Conservation (phyloP, 2,113 vertebrate genomes). For the Syngnathoides biaculeatus region DNA sequence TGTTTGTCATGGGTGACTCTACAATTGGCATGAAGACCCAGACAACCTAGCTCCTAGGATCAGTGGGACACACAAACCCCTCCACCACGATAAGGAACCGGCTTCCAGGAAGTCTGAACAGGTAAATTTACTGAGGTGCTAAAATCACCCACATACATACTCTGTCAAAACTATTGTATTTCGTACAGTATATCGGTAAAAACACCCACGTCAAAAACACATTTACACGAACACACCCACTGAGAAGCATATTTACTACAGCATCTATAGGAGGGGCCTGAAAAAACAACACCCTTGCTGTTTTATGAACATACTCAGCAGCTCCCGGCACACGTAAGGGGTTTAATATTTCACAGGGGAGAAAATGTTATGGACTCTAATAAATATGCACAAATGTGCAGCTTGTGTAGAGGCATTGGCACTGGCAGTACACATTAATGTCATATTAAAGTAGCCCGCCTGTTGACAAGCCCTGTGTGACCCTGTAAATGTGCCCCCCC, state of each 20-base stretch:
- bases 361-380: slow-evolving; percentile 63
- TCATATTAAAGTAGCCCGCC: slow-evolving; percentile 67
- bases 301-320: slow-evolving; percentile 59
- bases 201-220: background rate
- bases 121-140: background rate
- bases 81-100: too few relatives aligned
- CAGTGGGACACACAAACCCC: too few relatives aligned
- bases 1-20: too few relatives aligned
- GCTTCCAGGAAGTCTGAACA: too few relatives aligned
- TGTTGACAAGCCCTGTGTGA: slow-evolving; percentile 69
- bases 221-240: slow-evolving; percentile 1
- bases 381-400: slow-evolving; percentile 70
- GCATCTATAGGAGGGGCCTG: slow-evolving; percentile 4
- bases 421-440: slow-evolving; percentile 69
- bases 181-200: too few relatives aligned
- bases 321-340: slow-evolving; percentile 43
- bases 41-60: too few relatives aligned
- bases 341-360: slow-evolving; percentile 63
- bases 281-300: slow-evolving; percentile 44
- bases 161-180: too few relatives aligned
- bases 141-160: too few relatives aligned
- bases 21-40: too few relatives aligned
- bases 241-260: slow-evolving; percentile 19
- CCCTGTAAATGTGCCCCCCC: slow-evolving; percentile 40
- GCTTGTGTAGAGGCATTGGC: slow-evolving; percentile 66